These are phyloP conservation scores for Rhinoderma darwinii DNA, from an alignment of 2,113 vertebrate genomes.

Conservation along the genomic window DNA sequence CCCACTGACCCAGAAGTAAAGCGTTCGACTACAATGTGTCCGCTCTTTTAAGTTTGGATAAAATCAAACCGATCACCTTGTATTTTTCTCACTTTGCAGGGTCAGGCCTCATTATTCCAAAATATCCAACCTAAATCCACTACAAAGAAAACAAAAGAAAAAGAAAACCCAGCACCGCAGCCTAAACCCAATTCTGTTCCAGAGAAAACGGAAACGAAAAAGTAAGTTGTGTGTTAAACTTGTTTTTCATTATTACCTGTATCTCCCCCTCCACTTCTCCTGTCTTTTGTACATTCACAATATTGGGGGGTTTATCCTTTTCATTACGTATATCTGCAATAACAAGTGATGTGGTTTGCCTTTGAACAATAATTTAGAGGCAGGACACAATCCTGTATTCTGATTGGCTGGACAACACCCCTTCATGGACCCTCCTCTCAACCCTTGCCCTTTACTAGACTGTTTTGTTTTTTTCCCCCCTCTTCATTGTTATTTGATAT, in stretches of 20 bases:
- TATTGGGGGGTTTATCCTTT: neutral
- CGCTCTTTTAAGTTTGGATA: neutral
- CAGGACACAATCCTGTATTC: neutral
- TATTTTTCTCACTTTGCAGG: conserved; percentile 68
- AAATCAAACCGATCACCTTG: neutral
- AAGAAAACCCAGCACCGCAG: conserved; percentile 67
- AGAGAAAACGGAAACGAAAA: conserved; percentile 77
- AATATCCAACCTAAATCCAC: conserved; percentile 68
- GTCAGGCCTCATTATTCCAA: conserved; percentile 85
- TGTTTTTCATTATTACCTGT: neutral
- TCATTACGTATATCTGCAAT: neutral
- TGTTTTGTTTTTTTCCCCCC: neutral
- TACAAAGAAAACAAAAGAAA: conserved; percentile 70
- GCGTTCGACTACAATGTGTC: neutral
- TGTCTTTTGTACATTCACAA: neutral
- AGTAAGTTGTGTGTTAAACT: conserved; percentile 67
- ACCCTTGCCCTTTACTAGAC: neutral
- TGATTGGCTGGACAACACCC: conserved; percentile 47
- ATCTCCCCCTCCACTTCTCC: no score
- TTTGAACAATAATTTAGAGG: neutral
- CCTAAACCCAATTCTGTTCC: conserved; percentile 59
- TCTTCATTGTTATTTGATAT: no score
- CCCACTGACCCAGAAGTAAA: no score
- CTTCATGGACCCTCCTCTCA: neutral
- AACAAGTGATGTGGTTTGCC: neutral